phyloP scores from a whole-genome alignment of 2,888 invertebrate genomes.

The Xestia sexstrigata region DNA sequence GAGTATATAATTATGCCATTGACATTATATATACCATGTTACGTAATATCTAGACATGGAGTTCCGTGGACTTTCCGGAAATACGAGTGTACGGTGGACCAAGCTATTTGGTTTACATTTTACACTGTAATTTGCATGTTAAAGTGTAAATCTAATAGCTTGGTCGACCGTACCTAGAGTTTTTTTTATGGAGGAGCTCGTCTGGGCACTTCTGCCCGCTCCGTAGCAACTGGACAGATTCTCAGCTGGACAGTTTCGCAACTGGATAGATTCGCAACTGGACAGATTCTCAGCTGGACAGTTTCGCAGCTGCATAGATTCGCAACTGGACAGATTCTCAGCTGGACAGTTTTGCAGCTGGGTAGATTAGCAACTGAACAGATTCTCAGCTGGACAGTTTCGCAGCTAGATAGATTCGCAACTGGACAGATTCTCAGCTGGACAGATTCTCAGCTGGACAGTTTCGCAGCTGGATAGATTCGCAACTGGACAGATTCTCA shows the following conservation, averaged over 20 bases:
- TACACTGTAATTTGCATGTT: no score
- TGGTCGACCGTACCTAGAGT: no score
- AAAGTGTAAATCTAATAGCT: no score
- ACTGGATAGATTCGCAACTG: background rate
- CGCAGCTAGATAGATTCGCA: background rate
- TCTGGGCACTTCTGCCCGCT: no score
- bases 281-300: background rate
- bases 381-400: no score
- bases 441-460: no score
- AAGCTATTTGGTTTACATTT: no score
- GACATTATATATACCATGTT: conserved; percentile 34
- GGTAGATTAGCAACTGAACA: background rate
- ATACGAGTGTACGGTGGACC: no score
- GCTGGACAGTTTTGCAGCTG: background rate
- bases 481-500: background rate
- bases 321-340: background rate
- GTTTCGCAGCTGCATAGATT: background rate
- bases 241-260: background rate
- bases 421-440: conserved; percentile 3
- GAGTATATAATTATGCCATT: conserved; percentile 39
- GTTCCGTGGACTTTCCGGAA: conserved; percentile 12
- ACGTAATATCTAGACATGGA: conserved; percentile 23
- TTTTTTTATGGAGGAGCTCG: background rate
- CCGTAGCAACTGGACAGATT: no score
- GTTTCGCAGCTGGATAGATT: background rate